Evolutionary conservation across 2,888 invertebrate species (phyloP).

Genomic region (Synanthedon tipuliformis): DNA sequence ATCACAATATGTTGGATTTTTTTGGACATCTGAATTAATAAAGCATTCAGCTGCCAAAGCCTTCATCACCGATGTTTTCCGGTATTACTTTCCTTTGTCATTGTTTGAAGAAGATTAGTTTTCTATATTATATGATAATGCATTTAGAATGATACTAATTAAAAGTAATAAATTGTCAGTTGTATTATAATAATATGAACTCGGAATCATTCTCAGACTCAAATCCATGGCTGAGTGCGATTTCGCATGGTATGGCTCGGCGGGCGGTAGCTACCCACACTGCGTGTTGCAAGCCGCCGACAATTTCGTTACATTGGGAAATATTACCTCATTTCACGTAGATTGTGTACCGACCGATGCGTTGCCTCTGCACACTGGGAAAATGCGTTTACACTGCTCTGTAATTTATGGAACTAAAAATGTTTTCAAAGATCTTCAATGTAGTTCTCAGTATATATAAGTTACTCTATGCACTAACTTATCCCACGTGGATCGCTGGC

Average conservation of each 20-base stretch:
- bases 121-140: too few relatives aligned
- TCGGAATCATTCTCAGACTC: constrained; percentile 1
- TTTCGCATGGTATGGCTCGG: constrained; percentile 3
- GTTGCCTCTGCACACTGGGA: constrained; percentile 12
- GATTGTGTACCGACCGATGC: constrained; percentile 15
- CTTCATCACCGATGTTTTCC: too few relatives aligned
- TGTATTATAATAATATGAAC: not conserved
- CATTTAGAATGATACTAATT: too few relatives aligned
- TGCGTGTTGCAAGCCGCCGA: constrained; percentile 8
- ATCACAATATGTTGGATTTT: too few relatives aligned
- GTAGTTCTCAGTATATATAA: too few relatives aligned
- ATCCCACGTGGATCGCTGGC: too few relatives aligned
- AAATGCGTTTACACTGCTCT: constrained; percentile 12
- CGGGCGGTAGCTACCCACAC: constrained; percentile 1
- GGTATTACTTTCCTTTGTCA: too few relatives aligned
- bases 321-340: constrained; percentile 31
- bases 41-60: too few relatives aligned
- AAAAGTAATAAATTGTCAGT: too few relatives aligned
- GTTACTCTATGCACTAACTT: too few relatives aligned
- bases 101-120: too few relatives aligned
- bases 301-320: constrained; percentile 38
- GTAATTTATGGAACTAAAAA: constrained; percentile 2
- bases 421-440: not conserved
- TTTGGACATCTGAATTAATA: too few relatives aligned
- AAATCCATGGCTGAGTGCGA: constrained; percentile 2